phyloP scores from a whole-genome alignment of 1,140 invertebrate species.

The Drosophila micromelanica region DNA sequence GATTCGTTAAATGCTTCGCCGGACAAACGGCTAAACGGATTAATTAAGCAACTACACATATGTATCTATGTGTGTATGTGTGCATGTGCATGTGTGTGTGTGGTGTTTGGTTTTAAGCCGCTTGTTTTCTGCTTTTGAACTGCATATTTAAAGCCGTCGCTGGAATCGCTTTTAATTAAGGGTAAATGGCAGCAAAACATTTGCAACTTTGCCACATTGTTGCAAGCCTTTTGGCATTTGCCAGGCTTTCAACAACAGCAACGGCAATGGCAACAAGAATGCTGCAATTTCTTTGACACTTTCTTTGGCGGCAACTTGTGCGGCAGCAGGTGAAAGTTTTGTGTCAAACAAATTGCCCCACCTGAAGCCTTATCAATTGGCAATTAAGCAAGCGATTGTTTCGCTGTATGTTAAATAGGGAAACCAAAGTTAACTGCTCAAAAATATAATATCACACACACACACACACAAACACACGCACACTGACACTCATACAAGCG shows the following conservation, averaged over 20 bases:
- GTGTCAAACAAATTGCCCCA: conserved; percentile 1
- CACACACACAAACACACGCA: neutral
- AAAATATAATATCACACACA: conserved; percentile 19
- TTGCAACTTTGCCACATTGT: conserved; percentile 9
- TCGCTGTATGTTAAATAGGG: conserved; percentile 20
- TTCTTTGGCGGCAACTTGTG: conserved; percentile 34
- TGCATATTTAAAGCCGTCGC: conserved; percentile 31
- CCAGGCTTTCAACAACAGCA: conserved; percentile 20
- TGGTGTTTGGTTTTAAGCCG: conserved; percentile 49
- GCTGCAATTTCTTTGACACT: conserved; percentile 32
- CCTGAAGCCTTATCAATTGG: conserved; percentile 33
- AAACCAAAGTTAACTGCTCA: conserved; percentile 7
- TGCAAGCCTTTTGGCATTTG: conserved; percentile 31
- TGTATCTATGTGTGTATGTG: neutral
- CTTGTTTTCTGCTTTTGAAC: conserved; percentile 38
- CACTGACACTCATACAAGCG: neutral
- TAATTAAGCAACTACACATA: conserved; percentile 39
- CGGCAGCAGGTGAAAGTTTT: conserved; percentile 27
- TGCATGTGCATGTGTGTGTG: conserved; percentile 9
- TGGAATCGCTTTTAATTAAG: conserved; percentile 63
- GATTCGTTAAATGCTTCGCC: conserved; percentile 53
- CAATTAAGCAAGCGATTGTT: conserved; percentile 47
- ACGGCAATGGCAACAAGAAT: neutral
- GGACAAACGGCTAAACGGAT: conserved; percentile 69
- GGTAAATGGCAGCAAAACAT: conserved; percentile 21